Evolutionary conservation across 1,140 invertebrate genomes (phyloP).

Genomic region (Cylas formicarius): DNA sequence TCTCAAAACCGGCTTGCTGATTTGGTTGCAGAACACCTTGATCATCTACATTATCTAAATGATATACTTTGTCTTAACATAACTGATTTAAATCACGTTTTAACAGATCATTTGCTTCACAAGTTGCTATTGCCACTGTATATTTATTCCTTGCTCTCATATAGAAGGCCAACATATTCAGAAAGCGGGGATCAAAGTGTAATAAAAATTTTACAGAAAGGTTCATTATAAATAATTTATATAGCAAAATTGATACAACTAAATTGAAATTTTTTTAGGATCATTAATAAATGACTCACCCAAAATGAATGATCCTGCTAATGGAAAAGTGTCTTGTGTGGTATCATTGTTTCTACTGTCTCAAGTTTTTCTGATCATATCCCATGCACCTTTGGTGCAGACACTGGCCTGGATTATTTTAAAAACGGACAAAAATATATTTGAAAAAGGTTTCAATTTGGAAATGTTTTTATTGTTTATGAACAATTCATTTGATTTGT

Average conservation of each 20-base stretch:
- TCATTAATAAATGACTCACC: constrained; percentile 42
- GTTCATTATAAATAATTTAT: too few relatives aligned
- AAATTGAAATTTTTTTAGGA: too few relatives aligned
- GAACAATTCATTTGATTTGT: background rate
- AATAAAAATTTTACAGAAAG: constrained; percentile 49
- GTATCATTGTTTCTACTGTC: constrained; percentile 88
- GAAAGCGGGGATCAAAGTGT: constrained; percentile 53
- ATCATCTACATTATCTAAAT: constrained; percentile 96
- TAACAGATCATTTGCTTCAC: constrained; percentile 92
- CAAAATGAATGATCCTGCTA: constrained; percentile 30
- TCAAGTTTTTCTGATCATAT: constrained; percentile 93
- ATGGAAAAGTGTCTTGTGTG: constrained; percentile 63
- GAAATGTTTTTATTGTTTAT: constrained; percentile 3
- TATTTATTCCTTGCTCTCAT: constrained; percentile 75
- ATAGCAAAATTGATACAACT: too few relatives aligned
- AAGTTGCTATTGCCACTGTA: constrained; percentile 91
- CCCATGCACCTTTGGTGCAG: constrained; percentile 80
- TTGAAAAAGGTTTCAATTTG: constrained; percentile 59
- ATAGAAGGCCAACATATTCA: constrained; percentile 20
- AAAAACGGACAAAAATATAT: constrained; percentile 64
- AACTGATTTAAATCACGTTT: constrained; percentile 85
- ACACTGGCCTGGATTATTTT: constrained; percentile 84
- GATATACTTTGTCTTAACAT: constrained; percentile 93
- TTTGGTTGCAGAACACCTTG: constrained; percentile 94
- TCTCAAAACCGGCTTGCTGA: constrained; percentile 86